Base-by-base conservation (phyloP, 2,888 invertebrate genomes). In the Ecliptopera silaceata region DNA sequence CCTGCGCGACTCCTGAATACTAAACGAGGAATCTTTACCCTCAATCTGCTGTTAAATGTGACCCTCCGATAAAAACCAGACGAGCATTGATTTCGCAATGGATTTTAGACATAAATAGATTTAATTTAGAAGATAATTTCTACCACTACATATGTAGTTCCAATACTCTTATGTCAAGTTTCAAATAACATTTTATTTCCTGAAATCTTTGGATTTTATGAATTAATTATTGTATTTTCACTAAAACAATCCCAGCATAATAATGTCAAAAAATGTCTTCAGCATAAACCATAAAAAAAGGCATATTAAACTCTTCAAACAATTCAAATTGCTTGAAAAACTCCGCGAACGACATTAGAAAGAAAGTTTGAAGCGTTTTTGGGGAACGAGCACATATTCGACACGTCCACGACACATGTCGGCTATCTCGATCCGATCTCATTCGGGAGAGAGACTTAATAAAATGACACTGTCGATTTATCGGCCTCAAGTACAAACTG, bases 11-110 rank as follows among this genome's bases (percentile, higher is more conserved):
- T 57, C 57, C 71, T 77, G 87, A 81, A 88, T 88, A 86, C 82
- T 81, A 87, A 88, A 78, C 80, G 81, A 80, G 64, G 66, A 84
- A 82, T 86, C 84, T 81, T 82, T 80, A 77, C 83, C 86, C 81
- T 78, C 84, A 84, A 86, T 86, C 86, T 82, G 82, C 71, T 72
- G 74, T 72, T 78, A 79, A 79, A 81, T 63, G 59, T 49, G 72
- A 74, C 70, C 65, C 72, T 67, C 72, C 80, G 78, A 80, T 80
- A 77, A 79, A 72, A 68, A 68, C 66, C 73, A 73, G 75, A 75
- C 74, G 82, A 80, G 80, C 85, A 86, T 85, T 86, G 84, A 82
- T 86, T 83, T 56, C 55, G 51, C 51, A 59, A 58, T 61, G 49
- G 55, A 60, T 56, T 56, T 53, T 55, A 48, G 39, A 1, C 17